Evolutionary conservation across 2,888 invertebrate genomes (phyloP), one percentile per base, ranked within the genome.

Genomic region (Platycheirus rosarum): DNA sequence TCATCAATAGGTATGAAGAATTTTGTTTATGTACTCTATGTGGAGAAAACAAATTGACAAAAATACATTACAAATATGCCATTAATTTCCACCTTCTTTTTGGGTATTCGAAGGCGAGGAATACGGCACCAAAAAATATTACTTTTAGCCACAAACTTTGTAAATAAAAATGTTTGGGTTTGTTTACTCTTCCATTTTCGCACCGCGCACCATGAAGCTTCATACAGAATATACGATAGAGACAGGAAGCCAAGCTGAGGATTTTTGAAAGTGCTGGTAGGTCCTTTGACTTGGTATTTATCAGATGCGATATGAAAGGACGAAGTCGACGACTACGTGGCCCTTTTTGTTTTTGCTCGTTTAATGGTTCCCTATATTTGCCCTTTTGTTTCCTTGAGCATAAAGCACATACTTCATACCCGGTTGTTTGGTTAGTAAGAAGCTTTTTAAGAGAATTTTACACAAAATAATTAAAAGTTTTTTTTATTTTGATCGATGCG

Each of bases 401-500:
- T 69, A 42, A 70, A 49, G 57, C 70, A 63, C n/a, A n/a, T n/a
- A n/a, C n/a, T n/a, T 77, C 57, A 71, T 57, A 51, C 23, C 40
- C 57, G 57, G 65, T 80, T 80, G 75, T 80, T 80, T 80, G 75
- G 75, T 65, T 70, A 75, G 80, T 60, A 80, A 70, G 69, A 80
- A 75, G 80, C 75, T 80, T 80, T 79, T 75, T 70, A 65, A 60
- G 80, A 75, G 51, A 80, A 75, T 75, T 75, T 80, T 66, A 70
- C 80, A 75, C 70, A 80, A 80, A 80, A 80, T 80, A 80, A 80
- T 80, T 80, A 78, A 78, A 78, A 78, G 73, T 78, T 78, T 78
- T 62, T 48, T 66, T n/a, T n/a, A n/a, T 71, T 70, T 78, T 68
- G 53, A 48, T 68, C 13, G n/a, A 18, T 11, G 44, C 16, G 35